Evolutionary conservation across 2,888 invertebrate species (phyloP), one percentile per base, ranked within the genome.

Genomic region (Aleiodes alternator): DNA sequence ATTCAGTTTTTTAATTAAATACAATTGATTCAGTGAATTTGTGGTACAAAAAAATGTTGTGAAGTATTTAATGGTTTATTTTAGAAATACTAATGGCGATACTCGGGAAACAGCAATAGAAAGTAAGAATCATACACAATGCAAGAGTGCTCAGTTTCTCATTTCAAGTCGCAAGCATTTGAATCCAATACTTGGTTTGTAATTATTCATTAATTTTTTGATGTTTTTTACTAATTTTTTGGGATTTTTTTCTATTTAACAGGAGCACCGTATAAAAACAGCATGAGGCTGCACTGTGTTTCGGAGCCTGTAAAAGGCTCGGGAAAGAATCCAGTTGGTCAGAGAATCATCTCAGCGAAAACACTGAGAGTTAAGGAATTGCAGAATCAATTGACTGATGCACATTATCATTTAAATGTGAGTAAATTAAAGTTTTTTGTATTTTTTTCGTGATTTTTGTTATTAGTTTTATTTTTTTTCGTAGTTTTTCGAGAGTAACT

Each of bases 351-450:
- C 80, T 96, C 96, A 0, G 96, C 96, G 0, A 94, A 95, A 89
- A 92, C 95, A 78, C 91, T 95, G 76, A 92, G 94, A 34, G 91
- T 95, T 38, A 94, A 95, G 84, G 94, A 94, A 75, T 90, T 95
- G 79, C 96, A 96, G 90, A 96, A 95, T 88, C 95, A 96, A 86
- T 86, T 96, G 73, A 92, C 94, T 5, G 95, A 95, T 87, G 95
- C 95, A 0, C 95, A 95, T 86, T 94, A 93, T 82, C 95, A 95
- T 86, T 91, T 96, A 77, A 93, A 95, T 85, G 95, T 94, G 87
- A 90, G 90, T 87, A n/a, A 11, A 57, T 51, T n/a, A 29, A 4
- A 9, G 11, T 12, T 69, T 61, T 50, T 4, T 14, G 34, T 51
- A 16, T 34, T 72, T 69, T 64, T 79, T 78, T 72, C 70, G 66